Percentiles rank a stretch among this genome's conserved stretches.
Conservation (phyloP, 2,113 vertebrate genomes). For the Prolemur simus region DNA sequence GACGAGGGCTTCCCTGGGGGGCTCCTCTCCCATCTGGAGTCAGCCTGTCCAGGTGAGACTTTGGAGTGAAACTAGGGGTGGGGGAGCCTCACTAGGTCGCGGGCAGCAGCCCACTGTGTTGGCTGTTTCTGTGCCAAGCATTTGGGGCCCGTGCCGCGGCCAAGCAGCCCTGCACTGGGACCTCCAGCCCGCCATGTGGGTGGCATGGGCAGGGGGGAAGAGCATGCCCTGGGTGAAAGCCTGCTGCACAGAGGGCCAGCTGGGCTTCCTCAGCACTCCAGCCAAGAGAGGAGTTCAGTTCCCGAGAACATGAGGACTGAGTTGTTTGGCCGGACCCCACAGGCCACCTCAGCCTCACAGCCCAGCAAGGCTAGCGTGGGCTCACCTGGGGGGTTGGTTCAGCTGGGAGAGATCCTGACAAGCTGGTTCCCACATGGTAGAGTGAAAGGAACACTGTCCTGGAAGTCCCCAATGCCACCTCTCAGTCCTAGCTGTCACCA, state of each 20-base stretch:
- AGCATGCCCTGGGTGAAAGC: neutral
- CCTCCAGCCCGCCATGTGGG: neutral
- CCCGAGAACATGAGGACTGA: neutral
- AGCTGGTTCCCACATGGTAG: neutral
- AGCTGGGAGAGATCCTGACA: neutral
- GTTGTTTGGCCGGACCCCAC: neutral
- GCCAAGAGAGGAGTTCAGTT: neutral
- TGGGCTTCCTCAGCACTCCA: neutral
- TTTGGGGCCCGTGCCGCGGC: neutral
- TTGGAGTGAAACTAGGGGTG: neutral
- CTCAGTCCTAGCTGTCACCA: neutral
- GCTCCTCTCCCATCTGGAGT: neutral
- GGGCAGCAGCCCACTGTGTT: neutral
- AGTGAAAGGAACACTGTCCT: neutral
- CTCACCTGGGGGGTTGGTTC: neutral
- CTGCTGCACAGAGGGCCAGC: neutral
- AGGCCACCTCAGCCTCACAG: neutral
- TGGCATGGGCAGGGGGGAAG: neutral
- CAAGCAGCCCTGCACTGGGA: neutral
- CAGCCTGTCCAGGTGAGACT: neutral
- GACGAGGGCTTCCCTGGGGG: neutral
- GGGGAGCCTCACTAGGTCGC: neutral
- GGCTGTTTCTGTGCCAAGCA: neutral
- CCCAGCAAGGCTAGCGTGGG: neutral
- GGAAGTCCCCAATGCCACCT: neutral